These are phyloP conservation scores for Sciurus carolinensis DNA, from an alignment of 2,797 vertebrate genomes.

Conservation along the genomic window DNA sequence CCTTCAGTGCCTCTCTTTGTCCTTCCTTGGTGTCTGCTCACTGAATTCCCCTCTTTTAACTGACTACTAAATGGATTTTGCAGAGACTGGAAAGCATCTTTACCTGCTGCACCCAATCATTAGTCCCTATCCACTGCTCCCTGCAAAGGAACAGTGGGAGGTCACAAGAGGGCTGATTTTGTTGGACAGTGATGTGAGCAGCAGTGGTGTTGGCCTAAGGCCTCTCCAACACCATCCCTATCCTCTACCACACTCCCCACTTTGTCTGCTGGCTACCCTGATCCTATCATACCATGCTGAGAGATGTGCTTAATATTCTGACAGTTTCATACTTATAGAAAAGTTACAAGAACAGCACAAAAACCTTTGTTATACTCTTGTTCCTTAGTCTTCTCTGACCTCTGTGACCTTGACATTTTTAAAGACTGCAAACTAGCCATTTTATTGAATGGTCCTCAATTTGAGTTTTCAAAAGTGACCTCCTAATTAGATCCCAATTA, in stretches of 20 bases:
- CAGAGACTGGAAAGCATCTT: slow-evolving; percentile 38
- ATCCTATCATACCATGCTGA: neutral
- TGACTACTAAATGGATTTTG: slow-evolving; percentile 58
- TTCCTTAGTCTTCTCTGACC: neutral
- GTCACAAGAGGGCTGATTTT: neutral
- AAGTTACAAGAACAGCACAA: neutral
- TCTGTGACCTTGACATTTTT: neutral
- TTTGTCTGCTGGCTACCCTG: neutral
- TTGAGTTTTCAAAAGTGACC: neutral
- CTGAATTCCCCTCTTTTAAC: neutral
- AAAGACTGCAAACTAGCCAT: neutral
- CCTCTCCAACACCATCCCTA: neutral
- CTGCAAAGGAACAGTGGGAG: rapidly evolving
- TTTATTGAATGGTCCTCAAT: neutral
- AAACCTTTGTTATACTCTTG: neutral
- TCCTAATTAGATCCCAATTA: neutral
- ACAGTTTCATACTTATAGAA: neutral
- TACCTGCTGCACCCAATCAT: neutral
- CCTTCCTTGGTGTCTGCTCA: slow-evolving; percentile 4
- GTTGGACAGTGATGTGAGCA: neutral
- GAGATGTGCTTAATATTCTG: neutral
- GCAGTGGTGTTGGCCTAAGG: neutral
- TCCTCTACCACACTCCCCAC: too few species aligned
- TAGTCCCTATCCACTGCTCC: neutral
- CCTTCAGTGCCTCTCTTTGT: slow-evolving; percentile 39